Base-by-base conservation (phyloP, 2,888 invertebrate species). In the Eupithecia insigniata region DNA sequence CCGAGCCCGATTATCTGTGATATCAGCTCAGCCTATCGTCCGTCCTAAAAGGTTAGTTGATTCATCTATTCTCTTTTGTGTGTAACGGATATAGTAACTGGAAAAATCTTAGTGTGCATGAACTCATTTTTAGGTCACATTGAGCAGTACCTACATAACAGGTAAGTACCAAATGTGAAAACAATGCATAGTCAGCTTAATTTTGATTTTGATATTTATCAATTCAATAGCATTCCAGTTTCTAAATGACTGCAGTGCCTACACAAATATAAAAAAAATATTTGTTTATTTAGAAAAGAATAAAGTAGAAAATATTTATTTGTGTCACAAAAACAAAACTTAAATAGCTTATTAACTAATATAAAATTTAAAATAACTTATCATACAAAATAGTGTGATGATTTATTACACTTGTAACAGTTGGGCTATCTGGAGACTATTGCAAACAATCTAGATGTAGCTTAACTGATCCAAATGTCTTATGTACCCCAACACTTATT, bases 1-100 rank as follows among this genome's bases (percentile, higher is more conserved):
- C 94, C 93, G 91, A 93, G 94, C 92, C 94, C 92, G 88, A 91
- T 91, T 94, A 94, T 94, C 94, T 94, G 94, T 94, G 94, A 94
- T 94, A 94, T 93, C 94, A 93, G 94, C 94, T 93, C 94, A 93
- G 94, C 94, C 94, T 93, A 91, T 92, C 90, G 94, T 94, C 94
- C 94, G 94, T 94, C 94, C 94, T 94, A 92, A 89, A 94, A 94
- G 94, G 94, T 94, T 82, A 76, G 82, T 78, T 70, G 18, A 30
- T 16, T 30, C 60, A 60, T 28, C 8, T 2, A 30, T 30, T 18
- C 2, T 26, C 12, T 51, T 22, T 26, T 26, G 12, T 18, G 30
- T 60, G 30, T 34, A 32, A 18, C 8, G 1, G 12, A 14, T 34
- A 22, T 6, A 62, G 6, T 36, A 22, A 64, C 34, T 39, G 1